Evolutionary conservation across 2,888 invertebrate genomes (phyloP), one percentile per base, ranked within the genome.

Genomic region (Orgyia antiqua): DNA sequence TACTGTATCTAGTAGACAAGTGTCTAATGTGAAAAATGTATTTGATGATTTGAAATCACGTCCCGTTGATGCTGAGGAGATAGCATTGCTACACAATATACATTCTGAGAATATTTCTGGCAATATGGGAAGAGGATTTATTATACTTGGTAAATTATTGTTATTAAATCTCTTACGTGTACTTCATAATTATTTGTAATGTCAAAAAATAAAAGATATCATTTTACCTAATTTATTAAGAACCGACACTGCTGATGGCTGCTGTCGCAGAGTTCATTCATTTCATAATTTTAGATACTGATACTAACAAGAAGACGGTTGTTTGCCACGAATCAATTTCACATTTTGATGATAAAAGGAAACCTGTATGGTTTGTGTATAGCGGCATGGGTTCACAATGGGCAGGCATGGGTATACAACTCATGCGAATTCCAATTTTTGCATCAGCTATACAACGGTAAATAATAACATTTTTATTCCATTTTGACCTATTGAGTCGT

Each of bases 351-450:
- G n/a, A n/a, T n/a, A n/a, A n/a, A n/a, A n/a, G n/a, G n/a, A n/a
- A n/a, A 0, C 90, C 91, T 1, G 67, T 92, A 4, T 93, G 92
- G 90, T 92, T 89, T 60, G 88, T 92, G 35, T 92, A 91, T 76
- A 90, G 59, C 78, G 92, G 92, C 4, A 92, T 93, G 91, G 92
- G 92, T 4, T 89, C 90, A 0, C 92, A 92, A 60, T 92, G 92
- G 92, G 68, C 86, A 17, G 90, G 89, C 11, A 92, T 92, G 91
- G 92, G 90, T 1, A 59, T 78, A 10, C 82, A 89, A 26, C 83
- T 93, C 51, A 89, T 93, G 89, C 67, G 76, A 23, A 75, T 93
- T 42, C 89, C 90, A 1, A 66, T 87, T 8, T 92, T 93, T 59
- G 80, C 87, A 4, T 69, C 70, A 8, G 73, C 86, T 6, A 89